phyloP scores from a whole-genome alignment of 2,113 vertebrate genomes.

The Lophochroa leadbeateri region DNA sequence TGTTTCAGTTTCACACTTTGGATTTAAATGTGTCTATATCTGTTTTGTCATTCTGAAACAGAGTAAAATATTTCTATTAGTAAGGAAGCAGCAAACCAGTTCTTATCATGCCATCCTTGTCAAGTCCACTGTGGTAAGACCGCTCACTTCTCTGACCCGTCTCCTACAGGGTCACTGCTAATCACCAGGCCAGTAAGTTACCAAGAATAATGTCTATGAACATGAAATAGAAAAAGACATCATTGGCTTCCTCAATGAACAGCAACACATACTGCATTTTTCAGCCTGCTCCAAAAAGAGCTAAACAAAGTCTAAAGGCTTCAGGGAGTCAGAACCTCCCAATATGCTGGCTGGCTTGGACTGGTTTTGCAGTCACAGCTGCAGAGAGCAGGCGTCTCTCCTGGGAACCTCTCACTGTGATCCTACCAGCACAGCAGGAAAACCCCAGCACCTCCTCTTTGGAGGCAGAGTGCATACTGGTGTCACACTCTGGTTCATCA shows the following conservation, averaged over 20 bases:
- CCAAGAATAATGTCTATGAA: neutral
- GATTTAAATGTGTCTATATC: neutral
- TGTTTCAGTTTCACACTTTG: neutral
- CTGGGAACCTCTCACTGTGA: neutral
- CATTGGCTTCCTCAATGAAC: neutral
- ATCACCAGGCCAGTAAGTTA: neutral
- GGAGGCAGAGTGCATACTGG: neutral
- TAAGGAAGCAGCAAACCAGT: neutral
- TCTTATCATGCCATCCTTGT: neutral
- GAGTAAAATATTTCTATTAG: neutral
- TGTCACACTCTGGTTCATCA: neutral
- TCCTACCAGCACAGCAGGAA: neutral
- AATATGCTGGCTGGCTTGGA: neutral
- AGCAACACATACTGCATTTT: fast-evolving
- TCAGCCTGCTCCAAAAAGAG: neutral
- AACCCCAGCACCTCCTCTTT: neutral
- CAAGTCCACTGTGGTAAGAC: neutral
- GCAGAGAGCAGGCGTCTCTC: neutral
- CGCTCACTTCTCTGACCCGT: neutral
- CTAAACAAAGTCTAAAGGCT: neutral
- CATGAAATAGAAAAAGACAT: neutral
- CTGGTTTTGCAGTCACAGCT: neutral
- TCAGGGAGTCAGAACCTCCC: neutral
- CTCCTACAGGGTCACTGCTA: neutral
- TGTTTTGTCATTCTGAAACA: neutral